phyloP scores from a whole-genome alignment of 2,797 vertebrate species.

The Miichthys miiuy region DNA sequence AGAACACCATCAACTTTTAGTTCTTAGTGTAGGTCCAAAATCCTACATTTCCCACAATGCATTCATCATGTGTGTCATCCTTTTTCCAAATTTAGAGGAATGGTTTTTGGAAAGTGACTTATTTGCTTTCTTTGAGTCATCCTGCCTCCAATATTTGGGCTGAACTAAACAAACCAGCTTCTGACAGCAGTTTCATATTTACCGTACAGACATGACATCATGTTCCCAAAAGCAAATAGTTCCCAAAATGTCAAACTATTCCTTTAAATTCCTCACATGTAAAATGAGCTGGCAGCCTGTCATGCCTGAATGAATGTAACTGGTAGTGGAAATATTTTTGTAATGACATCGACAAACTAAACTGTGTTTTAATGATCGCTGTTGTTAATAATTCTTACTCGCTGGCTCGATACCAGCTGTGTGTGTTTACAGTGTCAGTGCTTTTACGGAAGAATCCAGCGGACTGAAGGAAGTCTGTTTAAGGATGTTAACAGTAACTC shows the following conservation, averaged over 20 bases:
- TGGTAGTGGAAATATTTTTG: not conserved
- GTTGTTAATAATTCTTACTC: not conserved
- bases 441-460: constrained; percentile 28
- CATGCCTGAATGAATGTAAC: not conserved
- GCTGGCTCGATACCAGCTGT: not conserved
- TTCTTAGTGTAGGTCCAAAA: not conserved
- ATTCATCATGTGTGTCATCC: no score
- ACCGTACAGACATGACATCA: not conserved
- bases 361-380: not conserved
- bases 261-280: not conserved
- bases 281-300: not conserved
- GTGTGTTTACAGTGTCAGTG: not conserved
- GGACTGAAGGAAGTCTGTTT: constrained; percentile 51
- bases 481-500: constrained; percentile 28
- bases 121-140: not conserved
- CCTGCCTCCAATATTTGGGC: not conserved
- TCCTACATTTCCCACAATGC: no score
- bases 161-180: not conserved
- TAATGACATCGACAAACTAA: not conserved
- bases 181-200: not conserved
- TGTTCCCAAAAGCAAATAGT: not conserved
- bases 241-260: not conserved
- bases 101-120: not conserved
- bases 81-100: not conserved
- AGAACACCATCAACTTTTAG: not conserved